Conservation (phyloP, 2,888 invertebrate genomes). For the Agapostemon virescens region DNA sequence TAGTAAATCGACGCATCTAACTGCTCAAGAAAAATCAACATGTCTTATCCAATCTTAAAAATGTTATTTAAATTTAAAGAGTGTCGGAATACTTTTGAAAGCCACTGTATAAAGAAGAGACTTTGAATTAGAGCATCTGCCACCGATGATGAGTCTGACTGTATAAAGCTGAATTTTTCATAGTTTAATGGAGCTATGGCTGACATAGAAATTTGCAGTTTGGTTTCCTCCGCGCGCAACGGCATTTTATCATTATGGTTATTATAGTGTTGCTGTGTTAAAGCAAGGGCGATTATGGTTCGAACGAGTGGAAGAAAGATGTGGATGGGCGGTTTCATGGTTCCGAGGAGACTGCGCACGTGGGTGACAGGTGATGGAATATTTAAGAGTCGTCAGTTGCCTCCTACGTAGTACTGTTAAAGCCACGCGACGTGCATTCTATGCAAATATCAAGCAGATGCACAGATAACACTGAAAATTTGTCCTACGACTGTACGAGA, state of each 20-base stretch:
- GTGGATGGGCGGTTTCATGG: conserved; percentile 20
- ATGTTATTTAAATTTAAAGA: too few species aligned
- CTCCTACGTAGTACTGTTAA: conserved; percentile 67
- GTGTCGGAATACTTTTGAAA: too few species aligned
- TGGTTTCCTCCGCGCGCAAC: too few species aligned
- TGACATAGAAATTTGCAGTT: too few species aligned
- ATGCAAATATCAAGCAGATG: conserved; percentile 78
- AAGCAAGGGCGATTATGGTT: not conserved
- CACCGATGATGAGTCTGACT: too few species aligned
- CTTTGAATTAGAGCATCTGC: too few species aligned
- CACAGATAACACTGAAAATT: conserved; percentile 65
- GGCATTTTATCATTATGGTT: not conserved
- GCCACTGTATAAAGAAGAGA: too few species aligned
- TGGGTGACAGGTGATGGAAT: conserved; percentile 76
- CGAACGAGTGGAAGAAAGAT: conserved; percentile 34
- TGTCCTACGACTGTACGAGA: conserved; percentile 32
- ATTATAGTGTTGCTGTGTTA: not conserved
- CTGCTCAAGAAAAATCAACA: too few species aligned
- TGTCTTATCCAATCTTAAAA: too few species aligned
- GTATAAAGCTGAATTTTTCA: too few species aligned
- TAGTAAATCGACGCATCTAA: too few species aligned
- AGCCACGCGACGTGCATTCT: conserved; percentile 78
- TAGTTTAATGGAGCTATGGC: too few species aligned
- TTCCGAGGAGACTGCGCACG: conserved; percentile 58
- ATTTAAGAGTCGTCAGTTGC: conserved; percentile 59